phyloP scores from a whole-genome alignment of 2,113 vertebrate species.

The Hiodon alosoides region DNA sequence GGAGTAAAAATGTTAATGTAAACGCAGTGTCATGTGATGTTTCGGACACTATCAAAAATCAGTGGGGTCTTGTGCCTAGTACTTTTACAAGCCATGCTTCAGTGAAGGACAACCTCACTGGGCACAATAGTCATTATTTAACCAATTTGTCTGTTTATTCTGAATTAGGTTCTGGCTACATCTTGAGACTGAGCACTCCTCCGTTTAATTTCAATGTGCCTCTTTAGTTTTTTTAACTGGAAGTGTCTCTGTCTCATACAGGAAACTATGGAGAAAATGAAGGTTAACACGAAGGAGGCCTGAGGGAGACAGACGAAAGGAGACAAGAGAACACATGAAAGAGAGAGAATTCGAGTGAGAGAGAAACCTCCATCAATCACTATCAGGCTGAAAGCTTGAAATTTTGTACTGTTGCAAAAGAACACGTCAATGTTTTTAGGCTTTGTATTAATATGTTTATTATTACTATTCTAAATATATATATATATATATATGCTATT shows the following conservation, averaged over 20 bases:
- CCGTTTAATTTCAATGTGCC: too few species aligned
- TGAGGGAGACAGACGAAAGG: constrained; percentile 42
- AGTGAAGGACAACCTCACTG: too few species aligned
- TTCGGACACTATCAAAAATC: too few species aligned
- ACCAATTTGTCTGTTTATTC: too few species aligned
- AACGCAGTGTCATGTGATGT: too few species aligned
- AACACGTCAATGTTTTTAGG: constrained; percentile 26
- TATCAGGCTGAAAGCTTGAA: constrained; percentile 26
- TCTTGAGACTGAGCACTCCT: too few species aligned
- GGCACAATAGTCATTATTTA: too few species aligned
- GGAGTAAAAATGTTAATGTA: too few species aligned
- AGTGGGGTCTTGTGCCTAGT: too few species aligned
- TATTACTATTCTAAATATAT: constrained; percentile 33
- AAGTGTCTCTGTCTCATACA: constrained; percentile 37
- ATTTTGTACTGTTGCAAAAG: constrained; percentile 34
- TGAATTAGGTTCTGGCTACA: too few species aligned
- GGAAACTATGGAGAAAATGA: constrained; percentile 92
- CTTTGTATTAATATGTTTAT: constrained; percentile 44
- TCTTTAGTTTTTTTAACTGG: background rate
- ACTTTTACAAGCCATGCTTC: too few species aligned
- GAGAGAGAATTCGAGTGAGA: constrained; percentile 29
- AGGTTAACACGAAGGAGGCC: constrained; percentile 82
- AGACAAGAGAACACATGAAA: background rate
- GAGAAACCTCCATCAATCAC: constrained; percentile 13
- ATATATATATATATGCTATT: background rate